Base-by-base conservation (phyloP, 2,113 vertebrate species). In the Ursus arctos region DNA sequence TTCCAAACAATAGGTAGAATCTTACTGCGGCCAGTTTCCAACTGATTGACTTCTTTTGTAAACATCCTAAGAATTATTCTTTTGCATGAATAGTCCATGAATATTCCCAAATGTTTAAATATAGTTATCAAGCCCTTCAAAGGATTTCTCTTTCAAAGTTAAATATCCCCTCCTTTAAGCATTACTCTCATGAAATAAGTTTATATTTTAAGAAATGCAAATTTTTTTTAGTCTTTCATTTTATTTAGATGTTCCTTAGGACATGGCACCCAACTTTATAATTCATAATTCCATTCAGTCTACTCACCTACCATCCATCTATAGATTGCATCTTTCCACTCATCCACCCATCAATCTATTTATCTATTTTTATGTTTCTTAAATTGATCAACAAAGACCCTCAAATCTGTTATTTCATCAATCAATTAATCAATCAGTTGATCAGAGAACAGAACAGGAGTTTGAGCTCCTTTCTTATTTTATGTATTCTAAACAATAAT, bases 121-220 rank as follows among this genome's bases (percentile, higher is more conserved):
- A 43, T 6, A 40, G 7, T 43, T 47, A 18, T 28, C 18, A 89
- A 36, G 15, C 1, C 31, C 11, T 86, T 87, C 4, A 40, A 19
- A 21, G 77, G 8, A 61, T 40, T 21, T 61, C 10, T 51, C 19
- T 71, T 86, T 51, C 59, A 19, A 19, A 53, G 6, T 80, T 86
- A 61, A 86, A 33, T 47, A 6, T 5, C 6, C 31, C 33, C 14
- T 43, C 26, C 7, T 71, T 81, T 36, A 80, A 86, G 40, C 21
- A 61, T 33, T 67, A 59, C 3, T 77, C 49, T 59, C 57, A 40
- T 24, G 31, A 43, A 67, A 36, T 67, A 77, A 69, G 49, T 95
- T 36, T 59, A 67, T 79, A 85, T 76, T 57, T 95, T 51, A 65
- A 86, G 40, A 51, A 91, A 92, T 26, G 28, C 4, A 22, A 15